Conservation (phyloP, 1,140 invertebrate species). For the Neotoxoptera formosana region DNA sequence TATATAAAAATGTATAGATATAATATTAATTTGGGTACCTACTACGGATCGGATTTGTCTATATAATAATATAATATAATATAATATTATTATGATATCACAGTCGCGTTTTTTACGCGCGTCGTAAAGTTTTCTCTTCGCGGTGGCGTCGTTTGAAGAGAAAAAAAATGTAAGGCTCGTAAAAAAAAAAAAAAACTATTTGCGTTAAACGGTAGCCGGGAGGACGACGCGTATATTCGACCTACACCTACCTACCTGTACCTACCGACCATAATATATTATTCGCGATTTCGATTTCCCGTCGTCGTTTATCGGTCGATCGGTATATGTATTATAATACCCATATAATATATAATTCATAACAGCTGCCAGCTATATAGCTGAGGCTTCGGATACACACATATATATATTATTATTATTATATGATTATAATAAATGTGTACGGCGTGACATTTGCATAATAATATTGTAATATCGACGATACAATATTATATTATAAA, state of each 20-base stretch:
- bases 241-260: neutral
- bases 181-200: neutral
- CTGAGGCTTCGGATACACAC: neutral
- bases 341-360: neutral
- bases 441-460: neutral
- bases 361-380: neutral
- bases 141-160: neutral
- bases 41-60: neutral
- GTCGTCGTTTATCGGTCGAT: neutral
- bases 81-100: too few species aligned
- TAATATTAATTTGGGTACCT: neutral
- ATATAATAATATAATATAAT: too few species aligned
- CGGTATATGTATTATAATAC: too few species aligned
- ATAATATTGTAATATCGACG: neutral
- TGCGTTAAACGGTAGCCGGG: neutral
- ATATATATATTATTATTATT: neutral
- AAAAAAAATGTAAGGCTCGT: neutral
- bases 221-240: neutral
- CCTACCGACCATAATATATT: neutral
- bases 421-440: too few species aligned
- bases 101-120: neutral
- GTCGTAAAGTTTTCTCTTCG: neutral
- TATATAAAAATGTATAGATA: too few species aligned
- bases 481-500: neutral
- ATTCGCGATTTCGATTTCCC: slow-evolving; percentile 1